A percentile compares a stretch with the other conserved stretches of the same genome.
Conservation (phyloP, 2,797 vertebrate species). For the Myripristis murdjan region DNA sequence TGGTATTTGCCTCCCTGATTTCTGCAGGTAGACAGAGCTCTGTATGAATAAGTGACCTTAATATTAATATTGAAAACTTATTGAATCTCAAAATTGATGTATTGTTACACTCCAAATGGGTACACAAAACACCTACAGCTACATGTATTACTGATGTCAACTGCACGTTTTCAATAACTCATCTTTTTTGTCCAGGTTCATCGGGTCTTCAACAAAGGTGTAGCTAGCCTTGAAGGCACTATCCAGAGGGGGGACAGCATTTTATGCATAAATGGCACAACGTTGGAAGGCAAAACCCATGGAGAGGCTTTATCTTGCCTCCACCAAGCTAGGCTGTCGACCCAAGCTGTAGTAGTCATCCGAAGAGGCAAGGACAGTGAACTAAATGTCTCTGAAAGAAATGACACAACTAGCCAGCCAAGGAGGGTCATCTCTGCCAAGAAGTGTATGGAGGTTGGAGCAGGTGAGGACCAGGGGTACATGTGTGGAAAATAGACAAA, state of each 20-base stretch:
- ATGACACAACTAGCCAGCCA: conserved; percentile 64
- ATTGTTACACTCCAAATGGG: too few relatives aligned
- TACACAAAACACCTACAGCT: too few relatives aligned
- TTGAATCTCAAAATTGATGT: neutral
- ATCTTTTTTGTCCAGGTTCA: conserved; percentile 88
- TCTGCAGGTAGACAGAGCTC: too few relatives aligned
- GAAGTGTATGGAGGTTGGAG: conserved; percentile 70
- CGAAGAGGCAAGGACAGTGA: conserved; percentile 80
- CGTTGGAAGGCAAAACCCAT: conserved; percentile 86
- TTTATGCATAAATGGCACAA: conserved; percentile 90
- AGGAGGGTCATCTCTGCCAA: conserved; percentile 71
- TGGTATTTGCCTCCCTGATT: too few relatives aligned
- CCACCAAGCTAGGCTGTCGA: conserved; percentile 89
- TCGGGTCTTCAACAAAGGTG: conserved; percentile 93
- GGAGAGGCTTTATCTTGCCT: conserved; percentile 90
- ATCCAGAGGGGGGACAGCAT: conserved; percentile 90
- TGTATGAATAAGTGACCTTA: too few relatives aligned
- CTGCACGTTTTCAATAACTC: neutral
- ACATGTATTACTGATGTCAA: neutral
- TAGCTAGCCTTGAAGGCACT: conserved; percentile 90
- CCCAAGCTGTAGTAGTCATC: conserved; percentile 87
- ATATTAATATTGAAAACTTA: neutral
- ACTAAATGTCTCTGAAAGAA: conserved; percentile 56
- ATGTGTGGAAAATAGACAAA: neutral
- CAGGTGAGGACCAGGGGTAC: conserved; percentile 80